Base-by-base conservation (phyloP, 2,888 invertebrate genomes). In the Drosophila greeni region DNA sequence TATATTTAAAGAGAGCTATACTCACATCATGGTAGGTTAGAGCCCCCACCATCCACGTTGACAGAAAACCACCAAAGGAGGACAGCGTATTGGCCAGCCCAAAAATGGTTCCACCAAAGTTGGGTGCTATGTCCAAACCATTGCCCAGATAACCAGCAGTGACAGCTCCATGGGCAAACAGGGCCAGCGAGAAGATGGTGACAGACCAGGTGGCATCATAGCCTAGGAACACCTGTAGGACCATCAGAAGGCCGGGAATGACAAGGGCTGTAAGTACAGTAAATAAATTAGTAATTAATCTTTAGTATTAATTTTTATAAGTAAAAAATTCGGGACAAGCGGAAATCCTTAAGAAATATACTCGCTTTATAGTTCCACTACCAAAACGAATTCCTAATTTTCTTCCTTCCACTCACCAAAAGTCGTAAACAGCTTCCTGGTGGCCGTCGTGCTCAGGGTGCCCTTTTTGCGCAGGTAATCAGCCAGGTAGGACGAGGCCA, bases 1-100 rank as follows among this genome's bases (percentile, higher is more conserved):
- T n/a, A 20, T 20, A 20, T 3, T 2, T 2, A n/a, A 1, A 5
- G 5, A 7, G 4, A 9, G n/a, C n/a, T 2, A 1, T 18, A 88
- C 91, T 92, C 89, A 93, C 93, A 77, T 94, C 91, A 11, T 93
- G 89, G 66, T 93, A 92, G 1, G 95, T 95, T 23, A 96, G 89
- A 52, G 91, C 90, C 14, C 94, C 95, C 23, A 95, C 95, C 91
- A 95, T 94, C 88, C 92, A 92, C 0, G 95, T 93, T 9, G 95
- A 95, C 1, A 96, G 86, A 90, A 93, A 95, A 1, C 96, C 96
- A 8, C 95, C 95, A 53, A 95, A 90, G 0, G 95, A 95, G 0
- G 95, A 95, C 57, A 95, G 88, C 0, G 95, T 95, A 85, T 96
- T 96, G n/a, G 95, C 95, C 90, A 96, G 90, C 37, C 96, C 96